Evolutionary conservation across 2,113 vertebrate genomes (phyloP).

Genomic region (Menidia beryllina): DNA sequence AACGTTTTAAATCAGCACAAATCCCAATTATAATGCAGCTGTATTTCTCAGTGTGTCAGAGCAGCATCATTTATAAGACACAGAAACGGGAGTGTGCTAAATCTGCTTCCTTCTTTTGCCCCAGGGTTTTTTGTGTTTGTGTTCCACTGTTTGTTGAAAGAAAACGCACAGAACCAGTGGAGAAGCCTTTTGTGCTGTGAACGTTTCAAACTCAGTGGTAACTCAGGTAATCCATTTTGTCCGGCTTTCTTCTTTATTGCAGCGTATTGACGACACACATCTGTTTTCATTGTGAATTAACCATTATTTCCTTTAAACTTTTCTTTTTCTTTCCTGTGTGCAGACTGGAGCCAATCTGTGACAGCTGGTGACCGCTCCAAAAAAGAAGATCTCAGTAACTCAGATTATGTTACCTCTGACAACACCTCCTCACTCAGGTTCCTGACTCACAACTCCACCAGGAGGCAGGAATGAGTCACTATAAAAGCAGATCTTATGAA

Average conservation of each 20-base stretch:
- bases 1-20: no score
- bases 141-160: constrained; percentile 91
- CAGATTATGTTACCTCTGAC: constrained; percentile 66
- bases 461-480: constrained; percentile 24
- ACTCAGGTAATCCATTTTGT: constrained; percentile 52
- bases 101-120: background rate
- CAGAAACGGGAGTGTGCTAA: background rate
- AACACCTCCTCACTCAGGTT: constrained; percentile 73
- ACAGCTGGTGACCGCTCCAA: constrained; percentile 53
- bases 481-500: no score
- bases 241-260: background rate
- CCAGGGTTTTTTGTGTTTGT: constrained; percentile 90
- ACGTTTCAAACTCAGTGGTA: constrained; percentile 59
- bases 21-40: no score
- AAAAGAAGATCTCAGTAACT: constrained; percentile 58
- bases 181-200: constrained; percentile 82
- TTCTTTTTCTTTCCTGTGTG: constrained; percentile 29
- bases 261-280: background rate
- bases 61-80: no score
- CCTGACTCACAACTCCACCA: constrained; percentile 59
- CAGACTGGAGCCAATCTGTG: constrained; percentile 81
- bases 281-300: background rate
- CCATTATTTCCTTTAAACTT: background rate
- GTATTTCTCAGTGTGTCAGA: no score
- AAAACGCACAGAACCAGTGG: constrained; percentile 88